phyloP scores from a whole-genome alignment of 1,140 invertebrate species.

The Drosophila orosa region DNA sequence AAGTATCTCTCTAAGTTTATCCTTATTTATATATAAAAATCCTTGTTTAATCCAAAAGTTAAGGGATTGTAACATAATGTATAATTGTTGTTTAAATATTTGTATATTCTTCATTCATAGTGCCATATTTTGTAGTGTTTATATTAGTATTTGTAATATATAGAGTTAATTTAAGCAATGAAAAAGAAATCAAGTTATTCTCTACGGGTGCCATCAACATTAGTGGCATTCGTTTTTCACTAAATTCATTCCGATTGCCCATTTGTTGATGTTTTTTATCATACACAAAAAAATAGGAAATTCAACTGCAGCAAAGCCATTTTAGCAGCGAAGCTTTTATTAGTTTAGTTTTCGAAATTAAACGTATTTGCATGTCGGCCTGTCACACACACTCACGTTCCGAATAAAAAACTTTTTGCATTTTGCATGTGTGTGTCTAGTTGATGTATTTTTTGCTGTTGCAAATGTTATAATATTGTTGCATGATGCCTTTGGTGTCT shows the following conservation, averaged over 20 bases:
- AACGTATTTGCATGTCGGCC: constrained; percentile 80
- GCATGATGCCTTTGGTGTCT: constrained; percentile 66
- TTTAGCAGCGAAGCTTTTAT: constrained; percentile 59
- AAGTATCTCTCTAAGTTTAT: not conserved
- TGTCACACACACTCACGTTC: constrained; percentile 49
- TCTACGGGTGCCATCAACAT: not conserved
- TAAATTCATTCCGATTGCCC: constrained; percentile 64
- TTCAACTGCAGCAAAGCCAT: constrained; percentile 40
- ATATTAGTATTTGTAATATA: not conserved
- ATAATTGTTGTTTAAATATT: not conserved
- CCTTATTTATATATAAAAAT: not conserved
- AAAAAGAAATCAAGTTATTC: constrained; percentile 26
- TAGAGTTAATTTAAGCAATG: constrained; percentile 5
- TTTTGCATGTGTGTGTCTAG: constrained; percentile 42
- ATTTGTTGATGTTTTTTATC: constrained; percentile 32
- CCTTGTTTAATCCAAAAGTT: not conserved
- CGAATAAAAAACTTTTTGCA: constrained; percentile 51
- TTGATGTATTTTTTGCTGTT: constrained; percentile 50
- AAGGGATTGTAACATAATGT: not conserved
- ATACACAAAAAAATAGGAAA: constrained; percentile 19
- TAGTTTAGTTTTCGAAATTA: constrained; percentile 82
- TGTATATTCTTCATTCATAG: not conserved
- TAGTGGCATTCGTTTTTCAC: constrained; percentile 44
- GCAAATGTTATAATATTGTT: constrained; percentile 70
- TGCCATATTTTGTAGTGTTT: not conserved